phyloP scores from a whole-genome alignment of 2,797 vertebrate species.

The Chaunax sp. region DNA sequence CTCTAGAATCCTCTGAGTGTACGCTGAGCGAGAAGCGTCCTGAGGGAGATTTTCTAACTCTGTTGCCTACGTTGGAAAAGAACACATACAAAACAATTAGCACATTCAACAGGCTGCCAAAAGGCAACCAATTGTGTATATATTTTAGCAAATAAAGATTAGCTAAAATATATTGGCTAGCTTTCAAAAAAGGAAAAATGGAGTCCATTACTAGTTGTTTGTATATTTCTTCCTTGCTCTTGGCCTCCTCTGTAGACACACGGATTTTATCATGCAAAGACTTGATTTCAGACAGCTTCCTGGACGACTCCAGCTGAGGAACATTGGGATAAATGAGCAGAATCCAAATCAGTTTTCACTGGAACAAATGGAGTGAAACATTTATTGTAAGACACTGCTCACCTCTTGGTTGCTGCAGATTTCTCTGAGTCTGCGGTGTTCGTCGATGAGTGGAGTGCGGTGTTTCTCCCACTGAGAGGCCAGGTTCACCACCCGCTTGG shows the following conservation, averaged over 20 bases:
- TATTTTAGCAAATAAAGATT: background rate
- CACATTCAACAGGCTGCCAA: background rate
- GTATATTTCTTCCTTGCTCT: constrained; percentile 89
- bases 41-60: constrained; percentile 90
- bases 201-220: constrained; percentile 86
- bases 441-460: constrained; percentile 87
- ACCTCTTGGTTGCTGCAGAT: constrained; percentile 89
- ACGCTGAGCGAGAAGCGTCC: constrained; percentile 89
- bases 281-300: constrained; percentile 88
- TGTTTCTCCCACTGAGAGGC: constrained; percentile 94
- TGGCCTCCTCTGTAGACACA: constrained; percentile 89
- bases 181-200: background rate
- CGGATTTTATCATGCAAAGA: constrained; percentile 88
- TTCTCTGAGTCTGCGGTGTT: constrained; percentile 88
- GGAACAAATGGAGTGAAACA: no score
- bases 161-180: background rate
- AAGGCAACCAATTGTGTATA: no score
- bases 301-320: constrained; percentile 88
- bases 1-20: constrained; percentile 93
- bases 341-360: background rate
- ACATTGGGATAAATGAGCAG: constrained; percentile 5
- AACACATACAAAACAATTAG: background rate
- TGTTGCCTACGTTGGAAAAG: constrained; percentile 75
- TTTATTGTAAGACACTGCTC: background rate
- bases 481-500: constrained; percentile 86